Evolutionary conservation across 2,888 invertebrate species (phyloP), one percentile per base, ranked within the genome.

Genomic region (Orthonevra nobilis): DNA sequence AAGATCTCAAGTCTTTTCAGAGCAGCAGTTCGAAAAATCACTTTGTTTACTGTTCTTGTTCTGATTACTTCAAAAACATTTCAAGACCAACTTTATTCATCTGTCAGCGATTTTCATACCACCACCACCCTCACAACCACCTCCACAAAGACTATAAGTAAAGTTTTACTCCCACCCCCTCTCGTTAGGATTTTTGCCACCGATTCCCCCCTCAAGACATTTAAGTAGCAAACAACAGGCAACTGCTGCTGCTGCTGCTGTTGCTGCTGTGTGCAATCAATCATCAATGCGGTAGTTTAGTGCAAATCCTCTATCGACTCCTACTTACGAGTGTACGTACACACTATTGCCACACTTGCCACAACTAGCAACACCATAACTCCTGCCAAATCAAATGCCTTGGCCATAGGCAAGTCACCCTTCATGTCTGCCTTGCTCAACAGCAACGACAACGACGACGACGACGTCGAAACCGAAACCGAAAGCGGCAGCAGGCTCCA

Each of bases 251-350:
- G n/a, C n/a, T n/a, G n/a, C n/a, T n/a, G n/a, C n/a, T n/a, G n/a
- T n/a, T n/a, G n/a, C n/a, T 68, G 60, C 73, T 61, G 50, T 66
- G 73, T 50, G 30, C 79, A 79, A 73, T 79, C 79, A 79, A 79
- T 79, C 79, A 79, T 73, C 79, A 50, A 61, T 61, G 54, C 72
- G 73, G 79, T 56, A 79, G 66, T 68, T 32, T 73, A 60, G 60
- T 61, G 60, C 52, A 66, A 66, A 48, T 72, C 66, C 72, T 61
- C 46, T 19, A 19, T 50, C 28, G 36, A 54, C 15, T 70, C 36
- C 34, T 19, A 23, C 23, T 23, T 23, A 23, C 5, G 23, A 23
- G 23, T 4, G 14, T 44, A 10, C 30, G 14, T 50, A 48, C 48
- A 40, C n/a, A 23, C 44, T 63, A 23, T 5, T 56, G 61, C 63